phyloP scores from a whole-genome alignment of 2,113 vertebrate genomes.

The Sterrhoptilus dennistouni region DNA sequence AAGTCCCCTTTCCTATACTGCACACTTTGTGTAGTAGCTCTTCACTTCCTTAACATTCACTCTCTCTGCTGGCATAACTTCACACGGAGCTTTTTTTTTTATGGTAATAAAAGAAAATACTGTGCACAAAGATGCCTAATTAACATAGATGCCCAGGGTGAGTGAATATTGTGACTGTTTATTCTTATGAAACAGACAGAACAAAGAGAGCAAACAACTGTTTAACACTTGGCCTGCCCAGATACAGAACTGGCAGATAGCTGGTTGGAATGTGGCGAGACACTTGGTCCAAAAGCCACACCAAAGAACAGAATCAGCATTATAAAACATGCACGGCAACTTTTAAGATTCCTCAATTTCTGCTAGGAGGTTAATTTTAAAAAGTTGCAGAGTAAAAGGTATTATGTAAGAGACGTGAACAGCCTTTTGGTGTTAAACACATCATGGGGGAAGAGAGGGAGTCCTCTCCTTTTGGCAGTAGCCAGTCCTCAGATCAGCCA shows the following conservation, averaged over 20 bases:
- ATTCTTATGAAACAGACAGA: neutral
- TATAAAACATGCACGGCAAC: neutral
- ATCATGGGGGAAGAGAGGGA: neutral
- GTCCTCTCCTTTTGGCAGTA: neutral
- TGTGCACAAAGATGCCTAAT: slow-evolving; percentile 5
- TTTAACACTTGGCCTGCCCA: neutral
- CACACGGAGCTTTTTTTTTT: neutral
- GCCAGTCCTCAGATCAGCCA: neutral
- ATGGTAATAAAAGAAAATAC: slow-evolving; percentile 16
- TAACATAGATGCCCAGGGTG: neutral
- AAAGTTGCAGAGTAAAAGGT: neutral
- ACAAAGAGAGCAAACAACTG: neutral
- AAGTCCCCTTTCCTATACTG: neutral
- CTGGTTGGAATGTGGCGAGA: neutral
- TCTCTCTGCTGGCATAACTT: slow-evolving; percentile 6
- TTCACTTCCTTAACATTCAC: neutral
- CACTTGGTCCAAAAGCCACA: neutral
- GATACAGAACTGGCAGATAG: neutral
- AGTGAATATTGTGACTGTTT: neutral
- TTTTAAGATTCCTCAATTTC: neutral
- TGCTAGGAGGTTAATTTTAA: neutral
- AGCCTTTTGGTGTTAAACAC: neutral
- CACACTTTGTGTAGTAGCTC: neutral
- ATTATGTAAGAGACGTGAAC: neutral
- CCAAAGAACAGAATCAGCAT: neutral